These are phyloP conservation scores for Sinocyclocheilus anshuiensis DNA, from an alignment of 2,113 vertebrate species.

Conservation along the genomic window DNA sequence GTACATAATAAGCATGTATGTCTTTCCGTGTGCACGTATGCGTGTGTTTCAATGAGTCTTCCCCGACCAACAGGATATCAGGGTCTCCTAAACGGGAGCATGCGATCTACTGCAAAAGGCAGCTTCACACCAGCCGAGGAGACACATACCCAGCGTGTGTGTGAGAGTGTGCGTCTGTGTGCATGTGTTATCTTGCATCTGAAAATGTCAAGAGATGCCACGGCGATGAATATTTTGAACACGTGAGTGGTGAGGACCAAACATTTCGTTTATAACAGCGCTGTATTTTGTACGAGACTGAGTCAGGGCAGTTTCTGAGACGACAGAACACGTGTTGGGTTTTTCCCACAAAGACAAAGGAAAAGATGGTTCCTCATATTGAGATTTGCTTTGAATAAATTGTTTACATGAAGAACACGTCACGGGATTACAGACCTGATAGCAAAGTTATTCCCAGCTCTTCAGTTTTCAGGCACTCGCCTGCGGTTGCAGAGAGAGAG, in stretches of 20 bases:
- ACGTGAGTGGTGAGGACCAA: constrained; percentile 40
- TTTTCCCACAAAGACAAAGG: neutral
- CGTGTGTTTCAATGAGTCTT: constrained; percentile 54
- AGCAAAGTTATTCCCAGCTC: constrained; percentile 8
- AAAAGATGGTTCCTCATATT: constrained; percentile 33
- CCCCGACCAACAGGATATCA: constrained; percentile 56
- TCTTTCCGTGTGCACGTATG: constrained; percentile 30
- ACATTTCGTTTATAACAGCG: constrained; percentile 38
- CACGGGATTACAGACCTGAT: neutral
- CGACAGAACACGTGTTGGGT: neutral
- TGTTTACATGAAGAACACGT: constrained; percentile 33
- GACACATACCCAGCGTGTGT: constrained; percentile 13
- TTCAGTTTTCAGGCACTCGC: constrained; percentile 29
- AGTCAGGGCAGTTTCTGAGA: neutral
- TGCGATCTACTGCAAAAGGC: constrained; percentile 52
- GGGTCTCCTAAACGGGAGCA: constrained; percentile 54
- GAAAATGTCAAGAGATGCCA: constrained; percentile 50
- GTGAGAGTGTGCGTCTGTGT: constrained; percentile 18
- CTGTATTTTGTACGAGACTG: constrained; percentile 50
- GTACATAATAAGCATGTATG: constrained; percentile 45
- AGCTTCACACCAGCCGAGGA: constrained; percentile 58
- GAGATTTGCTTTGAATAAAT: constrained; percentile 27
- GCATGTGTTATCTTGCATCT: constrained; percentile 20
- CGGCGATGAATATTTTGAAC: constrained; percentile 35
- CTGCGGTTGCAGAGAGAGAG: neutral